Conservation (phyloP, 2,797 vertebrate species). For the Synanceia verrucosa region DNA sequence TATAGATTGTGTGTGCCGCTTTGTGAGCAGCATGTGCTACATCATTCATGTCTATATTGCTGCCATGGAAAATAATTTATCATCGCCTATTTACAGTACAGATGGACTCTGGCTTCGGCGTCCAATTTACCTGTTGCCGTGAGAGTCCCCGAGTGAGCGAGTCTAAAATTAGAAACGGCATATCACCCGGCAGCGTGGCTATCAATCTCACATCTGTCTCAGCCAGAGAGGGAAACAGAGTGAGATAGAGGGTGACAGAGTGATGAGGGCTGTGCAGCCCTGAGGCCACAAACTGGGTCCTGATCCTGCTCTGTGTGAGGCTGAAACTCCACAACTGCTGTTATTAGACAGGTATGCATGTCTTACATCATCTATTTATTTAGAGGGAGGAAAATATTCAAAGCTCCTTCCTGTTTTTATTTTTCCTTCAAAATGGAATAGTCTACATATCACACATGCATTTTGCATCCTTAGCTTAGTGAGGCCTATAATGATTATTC, state of each 20-base stretch:
- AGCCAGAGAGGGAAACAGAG: constrained; percentile 4
- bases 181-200: constrained; percentile 58
- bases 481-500: not conserved
- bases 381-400: not conserved
- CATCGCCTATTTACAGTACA: constrained; percentile 70
- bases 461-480: not conserved
- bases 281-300: constrained; percentile 26
- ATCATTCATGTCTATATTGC: constrained; percentile 62
- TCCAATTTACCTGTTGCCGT: constrained; percentile 79
- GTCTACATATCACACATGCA: not conserved
- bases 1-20: constrained; percentile 17
- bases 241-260: constrained; percentile 19
- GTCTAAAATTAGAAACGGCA: constrained; percentile 79
- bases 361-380: not conserved
- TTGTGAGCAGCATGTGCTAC: constrained; percentile 31
- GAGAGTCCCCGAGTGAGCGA: constrained; percentile 56
- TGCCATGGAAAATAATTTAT: constrained; percentile 72
- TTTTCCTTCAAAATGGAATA: not conserved
- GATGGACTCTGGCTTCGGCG: constrained; percentile 70
- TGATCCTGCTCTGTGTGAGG: not conserved
- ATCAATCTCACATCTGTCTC: constrained; percentile 78
- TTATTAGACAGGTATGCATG: not conserved
- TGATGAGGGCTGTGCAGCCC: constrained; percentile 37
- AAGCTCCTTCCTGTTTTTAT: not conserved
- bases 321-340: not conserved